Conservation (phyloP, 2,113 vertebrate genomes). For the Catharus minimus region DNA sequence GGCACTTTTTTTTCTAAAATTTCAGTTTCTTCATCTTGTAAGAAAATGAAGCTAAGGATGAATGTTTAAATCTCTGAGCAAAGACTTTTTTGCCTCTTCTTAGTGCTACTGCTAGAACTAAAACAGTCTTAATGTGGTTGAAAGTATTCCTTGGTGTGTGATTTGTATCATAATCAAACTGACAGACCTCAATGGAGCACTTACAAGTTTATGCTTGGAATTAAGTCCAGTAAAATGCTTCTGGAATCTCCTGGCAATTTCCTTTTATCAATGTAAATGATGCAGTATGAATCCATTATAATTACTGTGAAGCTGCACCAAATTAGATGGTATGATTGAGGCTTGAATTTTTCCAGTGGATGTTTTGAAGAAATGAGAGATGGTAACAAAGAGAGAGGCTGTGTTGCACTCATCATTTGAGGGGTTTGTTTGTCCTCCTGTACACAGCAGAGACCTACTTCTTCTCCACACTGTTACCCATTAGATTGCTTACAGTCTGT, state of each 20-base stretch:
- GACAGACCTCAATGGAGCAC: background rate
- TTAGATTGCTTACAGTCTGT: background rate
- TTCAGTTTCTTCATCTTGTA: background rate
- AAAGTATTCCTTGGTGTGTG: background rate
- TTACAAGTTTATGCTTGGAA: background rate
- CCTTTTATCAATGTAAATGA: slow-evolving; percentile 13
- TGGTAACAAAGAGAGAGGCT: background rate
- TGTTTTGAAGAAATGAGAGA: background rate
- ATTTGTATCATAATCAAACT: slow-evolving; percentile 6
- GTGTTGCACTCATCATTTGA: background rate
- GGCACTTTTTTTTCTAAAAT: background rate
- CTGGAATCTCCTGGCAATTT: slow-evolving; percentile 9
- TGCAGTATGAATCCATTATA: background rate
- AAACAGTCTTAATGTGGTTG: background rate
- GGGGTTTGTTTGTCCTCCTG: background rate
- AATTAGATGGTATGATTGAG: background rate
- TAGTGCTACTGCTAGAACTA: background rate
- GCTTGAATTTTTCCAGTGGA: background rate
- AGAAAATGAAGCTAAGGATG: background rate
- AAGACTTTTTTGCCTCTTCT: background rate
- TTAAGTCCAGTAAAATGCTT: slow-evolving; percentile 10
- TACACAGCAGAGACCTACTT: background rate
- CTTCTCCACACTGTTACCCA: background rate
- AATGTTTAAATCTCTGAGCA: background rate
- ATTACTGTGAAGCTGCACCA: background rate